Percentiles rank a stretch among this genome's conserved stretches.
These are phyloP conservation scores for Gymnodraco acuticeps DNA, from an alignment of 2,797 vertebrate genomes.

Conservation along the genomic window DNA sequence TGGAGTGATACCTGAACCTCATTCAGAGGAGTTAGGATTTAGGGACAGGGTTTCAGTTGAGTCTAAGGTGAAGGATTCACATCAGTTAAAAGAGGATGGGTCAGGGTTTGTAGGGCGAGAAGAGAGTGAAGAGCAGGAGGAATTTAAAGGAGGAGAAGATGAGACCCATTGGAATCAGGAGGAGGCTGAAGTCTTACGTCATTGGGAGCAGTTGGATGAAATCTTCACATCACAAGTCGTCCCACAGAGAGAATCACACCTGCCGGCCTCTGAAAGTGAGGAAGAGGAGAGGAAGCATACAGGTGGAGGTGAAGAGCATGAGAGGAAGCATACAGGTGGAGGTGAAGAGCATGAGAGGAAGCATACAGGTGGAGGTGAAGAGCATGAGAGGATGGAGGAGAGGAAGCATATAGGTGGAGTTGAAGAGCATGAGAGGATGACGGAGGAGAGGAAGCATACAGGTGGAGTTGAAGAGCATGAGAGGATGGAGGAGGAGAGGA, in stretches of 20 bases:
- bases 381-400: neutral
- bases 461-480: slow-evolving; percentile 10
- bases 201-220: slow-evolving; percentile 5
- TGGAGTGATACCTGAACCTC: neutral
- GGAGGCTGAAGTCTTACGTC: neutral
- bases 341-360: slow-evolving; percentile 10
- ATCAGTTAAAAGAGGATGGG: slow-evolving; percentile 19
- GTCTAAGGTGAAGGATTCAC: slow-evolving; percentile 14
- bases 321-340: neutral
- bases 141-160: slow-evolving; percentile 4
- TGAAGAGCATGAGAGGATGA: slow-evolving; percentile 11
- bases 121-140: neutral
- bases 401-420: neutral
- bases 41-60: neutral
- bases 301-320: slow-evolving; percentile 14
- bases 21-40: slow-evolving; percentile 19
- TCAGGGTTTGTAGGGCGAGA: slow-evolving; percentile 10
- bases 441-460: neutral
- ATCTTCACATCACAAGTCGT: slow-evolving; percentile 1
- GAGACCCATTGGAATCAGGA: slow-evolving; percentile 5
- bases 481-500: no score
- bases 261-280: slow-evolving; percentile 9
- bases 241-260: neutral
- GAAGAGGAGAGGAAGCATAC: neutral
- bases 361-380: slow-evolving; percentile 3